Percentiles rank a stretch among this genome's conserved stretches.
Evolutionary conservation across 1,140 invertebrate genomes (phyloP).

Genomic region (Holotrichia oblita): DNA sequence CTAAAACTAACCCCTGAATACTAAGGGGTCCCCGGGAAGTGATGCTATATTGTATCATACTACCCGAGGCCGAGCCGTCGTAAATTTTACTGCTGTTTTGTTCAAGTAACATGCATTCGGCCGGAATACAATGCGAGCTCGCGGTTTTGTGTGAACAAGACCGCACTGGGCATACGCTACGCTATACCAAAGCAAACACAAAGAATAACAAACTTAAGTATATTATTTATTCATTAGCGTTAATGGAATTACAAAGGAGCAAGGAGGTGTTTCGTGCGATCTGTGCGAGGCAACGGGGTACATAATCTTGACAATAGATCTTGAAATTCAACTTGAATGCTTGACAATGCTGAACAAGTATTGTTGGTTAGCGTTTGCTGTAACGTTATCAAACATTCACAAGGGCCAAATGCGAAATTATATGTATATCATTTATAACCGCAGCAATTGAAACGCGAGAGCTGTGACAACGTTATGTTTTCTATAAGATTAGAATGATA

Average conservation of each 20-base stretch:
- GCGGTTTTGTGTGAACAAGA: constrained; percentile 26
- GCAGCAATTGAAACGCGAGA: no score
- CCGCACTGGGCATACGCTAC: neutral
- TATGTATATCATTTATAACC: no score
- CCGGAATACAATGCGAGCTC: constrained; percentile 21
- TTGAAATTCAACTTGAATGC: neutral
- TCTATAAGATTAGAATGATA: no score
- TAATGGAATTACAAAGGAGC: constrained; percentile 35
- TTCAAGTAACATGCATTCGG: constrained; percentile 24
- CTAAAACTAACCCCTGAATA: constrained; percentile 30
- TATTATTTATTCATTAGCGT: constrained; percentile 36
- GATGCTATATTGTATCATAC: neutral
- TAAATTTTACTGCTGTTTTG: constrained; percentile 28
- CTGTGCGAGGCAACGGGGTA: neutral
- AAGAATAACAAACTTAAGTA: constrained; percentile 32
- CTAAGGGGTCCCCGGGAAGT: neutral
- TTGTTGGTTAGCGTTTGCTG: no score
- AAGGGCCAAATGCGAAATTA: no score
- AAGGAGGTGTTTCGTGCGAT: neutral
- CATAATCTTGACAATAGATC: constrained; percentile 8
- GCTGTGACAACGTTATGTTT: no score
- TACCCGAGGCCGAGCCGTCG: neutral
- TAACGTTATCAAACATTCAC: no score
- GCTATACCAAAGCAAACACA: neutral
- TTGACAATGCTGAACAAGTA: neutral